These are phyloP conservation scores for Busseola fusca DNA, from an alignment of 2,888 invertebrate genomes.

Conservation along the genomic window DNA sequence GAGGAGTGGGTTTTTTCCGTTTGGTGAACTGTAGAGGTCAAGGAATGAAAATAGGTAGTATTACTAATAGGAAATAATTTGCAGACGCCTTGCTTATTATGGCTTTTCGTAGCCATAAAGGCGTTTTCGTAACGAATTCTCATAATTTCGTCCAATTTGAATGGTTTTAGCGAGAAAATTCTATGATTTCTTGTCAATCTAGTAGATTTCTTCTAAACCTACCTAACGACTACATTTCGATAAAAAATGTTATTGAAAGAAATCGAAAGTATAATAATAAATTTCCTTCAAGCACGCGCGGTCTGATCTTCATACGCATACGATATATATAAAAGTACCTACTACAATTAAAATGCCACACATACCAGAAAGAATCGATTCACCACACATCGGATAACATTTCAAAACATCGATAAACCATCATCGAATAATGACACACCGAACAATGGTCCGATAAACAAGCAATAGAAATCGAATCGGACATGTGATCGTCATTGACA, in stretches of 20 bases:
- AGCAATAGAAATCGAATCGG: slow-evolving; percentile 61
- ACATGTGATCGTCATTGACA: slow-evolving; percentile 67
- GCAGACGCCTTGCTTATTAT: neutral
- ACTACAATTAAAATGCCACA: slow-evolving; percentile 30
- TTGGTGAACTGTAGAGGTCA: neutral
- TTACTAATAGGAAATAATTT: neutral
- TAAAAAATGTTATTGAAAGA: neutral
- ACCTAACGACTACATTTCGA: neutral
- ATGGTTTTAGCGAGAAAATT: neutral
- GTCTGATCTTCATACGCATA: neutral
- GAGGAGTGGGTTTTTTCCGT: slow-evolving; percentile 1
- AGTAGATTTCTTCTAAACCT: neutral
- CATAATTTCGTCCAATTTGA: neutral
- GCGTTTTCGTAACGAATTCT: neutral
- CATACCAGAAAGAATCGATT: slow-evolving; percentile 37
- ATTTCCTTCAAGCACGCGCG: neutral
- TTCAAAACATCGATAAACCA: slow-evolving; percentile 57
- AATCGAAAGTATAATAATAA: slow-evolving; percentile 10
- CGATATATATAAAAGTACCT: neutral
- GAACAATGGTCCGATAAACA: slow-evolving; percentile 61
- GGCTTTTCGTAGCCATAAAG: neutral
- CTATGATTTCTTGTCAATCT: neutral
- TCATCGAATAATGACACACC: slow-evolving; percentile 56
- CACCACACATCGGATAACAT: slow-evolving; percentile 31
- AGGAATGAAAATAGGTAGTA: neutral